Percentiles rank a stretch among this genome's conserved stretches.
Conservation (phyloP, 2,113 vertebrate species). For the Xyliphius kryptos region DNA sequence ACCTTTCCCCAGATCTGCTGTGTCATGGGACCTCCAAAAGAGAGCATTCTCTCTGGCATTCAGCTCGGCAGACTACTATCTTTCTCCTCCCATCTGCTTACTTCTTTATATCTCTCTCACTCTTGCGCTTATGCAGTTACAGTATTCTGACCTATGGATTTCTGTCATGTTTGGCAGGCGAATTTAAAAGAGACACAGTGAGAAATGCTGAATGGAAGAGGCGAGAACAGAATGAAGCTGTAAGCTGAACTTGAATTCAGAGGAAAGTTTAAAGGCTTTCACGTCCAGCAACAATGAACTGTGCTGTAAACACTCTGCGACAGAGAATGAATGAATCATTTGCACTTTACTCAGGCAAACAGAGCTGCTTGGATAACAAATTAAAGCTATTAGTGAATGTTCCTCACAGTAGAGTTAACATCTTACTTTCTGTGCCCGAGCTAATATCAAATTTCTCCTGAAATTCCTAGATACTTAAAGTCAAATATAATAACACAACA, state of each 20-base stretch:
- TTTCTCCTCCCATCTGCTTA: slow-evolving; percentile 28
- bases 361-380: too few species aligned
- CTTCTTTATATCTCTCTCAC: slow-evolving; percentile 12
- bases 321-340: too few species aligned
- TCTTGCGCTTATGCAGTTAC: slow-evolving; percentile 20
- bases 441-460: too few species aligned
- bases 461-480: too few species aligned
- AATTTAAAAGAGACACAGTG: slow-evolving; percentile 15
- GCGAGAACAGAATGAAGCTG: slow-evolving; percentile 20
- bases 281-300: too few species aligned
- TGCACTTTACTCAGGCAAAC: too few species aligned
- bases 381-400: too few species aligned
- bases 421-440: too few species aligned
- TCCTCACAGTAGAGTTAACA: too few species aligned
- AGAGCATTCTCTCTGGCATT: slow-evolving; percentile 48
- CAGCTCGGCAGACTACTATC: slow-evolving; percentile 31
- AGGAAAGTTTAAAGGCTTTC: too few species aligned
- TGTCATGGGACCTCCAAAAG: slow-evolving; percentile 53
- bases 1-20: slow-evolving; percentile 60
- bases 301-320: too few species aligned
- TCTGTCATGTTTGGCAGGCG: slow-evolving; percentile 32
- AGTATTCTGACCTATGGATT: slow-evolving; percentile 39
- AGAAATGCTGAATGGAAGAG: background rate
- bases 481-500: too few species aligned
- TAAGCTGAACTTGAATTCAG: slow-evolving; percentile 22